These are phyloP conservation scores for Eulacestoma nigropectus DNA, from an alignment of 2,113 vertebrate genomes.

Conservation along the genomic window DNA sequence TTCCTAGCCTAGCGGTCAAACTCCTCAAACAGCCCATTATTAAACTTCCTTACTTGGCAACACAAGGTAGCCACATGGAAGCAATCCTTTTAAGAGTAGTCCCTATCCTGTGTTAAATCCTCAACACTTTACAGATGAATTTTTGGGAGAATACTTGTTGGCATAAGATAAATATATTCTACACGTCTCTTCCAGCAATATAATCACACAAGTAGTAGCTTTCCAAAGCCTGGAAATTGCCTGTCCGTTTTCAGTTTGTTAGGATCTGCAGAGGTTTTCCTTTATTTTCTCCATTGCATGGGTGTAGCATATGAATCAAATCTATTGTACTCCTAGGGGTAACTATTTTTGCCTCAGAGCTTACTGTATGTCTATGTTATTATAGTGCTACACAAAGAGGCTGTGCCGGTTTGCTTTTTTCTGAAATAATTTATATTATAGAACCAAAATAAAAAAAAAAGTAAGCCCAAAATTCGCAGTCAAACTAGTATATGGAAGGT, in stretches of 20 bases:
- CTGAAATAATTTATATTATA: not conserved
- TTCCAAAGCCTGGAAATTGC: not conserved
- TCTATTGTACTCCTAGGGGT: not conserved
- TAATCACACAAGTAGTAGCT: not conserved
- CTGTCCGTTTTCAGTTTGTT: not conserved
- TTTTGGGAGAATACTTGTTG: not conserved
- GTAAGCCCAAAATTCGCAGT: not conserved
- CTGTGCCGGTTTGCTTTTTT: not conserved
- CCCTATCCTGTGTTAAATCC: not conserved
- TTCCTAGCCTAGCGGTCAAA: not conserved
- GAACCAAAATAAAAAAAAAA: not conserved
- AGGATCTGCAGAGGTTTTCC: not conserved
- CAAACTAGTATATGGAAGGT: not conserved
- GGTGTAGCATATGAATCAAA: not conserved
- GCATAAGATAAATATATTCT: not conserved
- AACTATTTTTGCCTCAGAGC: not conserved
- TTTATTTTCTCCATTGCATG: not conserved
- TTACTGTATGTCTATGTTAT: not conserved
- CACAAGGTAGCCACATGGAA: not conserved
- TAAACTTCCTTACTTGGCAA: not conserved
- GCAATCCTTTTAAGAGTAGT: not conserved
- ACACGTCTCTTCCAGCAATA: not conserved
- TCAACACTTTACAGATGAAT: not conserved
- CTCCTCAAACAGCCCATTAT: not conserved
- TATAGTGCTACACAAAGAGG: not conserved